phyloP scores from a whole-genome alignment of 1,140 invertebrate species.

The Calliopsis andreniformis region DNA sequence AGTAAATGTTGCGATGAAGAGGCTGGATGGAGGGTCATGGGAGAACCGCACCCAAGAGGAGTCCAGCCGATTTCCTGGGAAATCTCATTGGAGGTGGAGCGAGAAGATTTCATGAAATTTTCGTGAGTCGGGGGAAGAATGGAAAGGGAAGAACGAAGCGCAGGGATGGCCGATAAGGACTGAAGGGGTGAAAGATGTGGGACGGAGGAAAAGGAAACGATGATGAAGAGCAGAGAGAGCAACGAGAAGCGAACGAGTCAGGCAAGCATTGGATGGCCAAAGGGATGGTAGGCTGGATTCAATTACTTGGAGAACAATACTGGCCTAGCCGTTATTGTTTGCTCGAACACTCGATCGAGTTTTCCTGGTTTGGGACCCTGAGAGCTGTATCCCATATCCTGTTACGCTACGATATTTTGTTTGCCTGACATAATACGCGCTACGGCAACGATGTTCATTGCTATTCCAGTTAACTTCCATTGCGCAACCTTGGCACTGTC shows the following conservation, averaged over 20 bases:
- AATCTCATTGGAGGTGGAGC: slow-evolving; percentile 9
- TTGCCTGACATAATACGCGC: slow-evolving; percentile 74
- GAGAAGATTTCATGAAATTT: slow-evolving; percentile 50
- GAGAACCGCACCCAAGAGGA: not conserved
- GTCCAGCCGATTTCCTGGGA: not conserved
- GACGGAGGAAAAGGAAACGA: not conserved
- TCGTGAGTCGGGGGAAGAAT: slow-evolving; percentile 10
- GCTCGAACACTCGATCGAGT: slow-evolving; percentile 74
- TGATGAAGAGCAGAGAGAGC: slow-evolving; percentile 16
- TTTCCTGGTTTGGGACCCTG: slow-evolving; percentile 72
- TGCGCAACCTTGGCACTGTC: slow-evolving; percentile 32
- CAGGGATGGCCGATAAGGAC: slow-evolving; percentile 25
- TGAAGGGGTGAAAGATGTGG: not conserved
- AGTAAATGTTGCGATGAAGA: not conserved
- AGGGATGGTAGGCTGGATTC: slow-evolving; percentile 74
- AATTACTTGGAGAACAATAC: slow-evolving; percentile 81
- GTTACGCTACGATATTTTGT: slow-evolving; percentile 78
- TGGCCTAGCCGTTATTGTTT: slow-evolving; percentile 77
- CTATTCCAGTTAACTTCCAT: slow-evolving; percentile 7
- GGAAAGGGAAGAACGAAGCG: not conserved
- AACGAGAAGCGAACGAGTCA: slow-evolving; percentile 46
- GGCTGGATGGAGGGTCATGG: not conserved
- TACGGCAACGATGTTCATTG: slow-evolving; percentile 27
- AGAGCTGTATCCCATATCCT: slow-evolving; percentile 68
- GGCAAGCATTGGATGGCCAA: slow-evolving; percentile 58